Evolutionary conservation across 2,888 invertebrate species (phyloP), one percentile per base, ranked within the genome.

Genomic region (Drosophila paranaensis): DNA sequence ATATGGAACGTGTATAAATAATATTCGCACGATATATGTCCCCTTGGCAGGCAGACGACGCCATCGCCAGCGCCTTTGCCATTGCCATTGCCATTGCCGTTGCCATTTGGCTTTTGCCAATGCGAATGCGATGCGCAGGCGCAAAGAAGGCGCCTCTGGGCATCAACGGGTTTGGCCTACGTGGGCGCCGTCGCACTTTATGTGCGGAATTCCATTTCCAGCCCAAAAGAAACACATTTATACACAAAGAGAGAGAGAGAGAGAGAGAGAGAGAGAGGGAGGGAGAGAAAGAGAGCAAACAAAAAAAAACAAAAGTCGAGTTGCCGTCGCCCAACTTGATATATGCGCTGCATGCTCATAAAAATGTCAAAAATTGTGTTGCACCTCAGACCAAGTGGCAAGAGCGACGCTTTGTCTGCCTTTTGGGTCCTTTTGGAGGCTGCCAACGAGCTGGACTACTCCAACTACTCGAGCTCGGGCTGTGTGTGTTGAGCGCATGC

Each of bases 11-110:
- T 55, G 75, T 86, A 91, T 91, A 91, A 91, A 91, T 91, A 90
- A 90, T 90, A 91, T 90, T 91, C 91, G 90, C 91, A 91, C 91
- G 91, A 89, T 91, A 91, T 91, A 90, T 91, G 91, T 91, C 91
- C 83, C 83, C 77, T 81, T 89, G 79, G 82, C 80, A 81, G 81
- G 79, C 70, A 70, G 77, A 77, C 77, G 79, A 75, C 77, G 71
- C 74, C 77, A 77, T 74, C 39, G 65, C 78, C 71, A 73, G 58
- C 10, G 62, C 54, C 67, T 45, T 54, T 14, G 48, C 39, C 45
- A 40, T 35, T 30, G 53, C 58, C 71, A 20, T 50, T 35, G 46
- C 54, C 58, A 57, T 40, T 42, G 53, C 58, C 71, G 30, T 50
- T 35, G 46, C 54, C 58, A 57, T 37, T 46, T 20, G 46, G 37